Percentiles rank a stretch among this genome's conserved stretches.
phyloP scores from a whole-genome alignment of 2,797 vertebrate genomes.

The Synaphobranchus kaupii region DNA sequence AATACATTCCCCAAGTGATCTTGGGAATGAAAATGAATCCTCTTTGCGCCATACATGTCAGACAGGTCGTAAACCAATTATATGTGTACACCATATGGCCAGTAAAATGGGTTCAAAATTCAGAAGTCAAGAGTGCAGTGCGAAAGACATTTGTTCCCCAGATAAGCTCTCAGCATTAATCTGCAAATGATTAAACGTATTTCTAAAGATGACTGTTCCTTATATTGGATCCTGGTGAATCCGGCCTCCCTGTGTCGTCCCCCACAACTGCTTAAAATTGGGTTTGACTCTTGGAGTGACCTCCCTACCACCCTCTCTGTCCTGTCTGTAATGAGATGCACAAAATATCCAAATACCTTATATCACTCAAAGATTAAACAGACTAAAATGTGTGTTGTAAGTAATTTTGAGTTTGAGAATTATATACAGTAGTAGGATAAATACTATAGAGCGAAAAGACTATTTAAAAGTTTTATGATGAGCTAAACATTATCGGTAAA shows the following conservation, averaged over 20 bases:
- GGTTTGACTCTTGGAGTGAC: neutral
- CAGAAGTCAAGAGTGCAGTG: neutral
- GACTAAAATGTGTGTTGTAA: neutral
- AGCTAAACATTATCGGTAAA: neutral
- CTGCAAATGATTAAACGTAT: constrained; percentile 6
- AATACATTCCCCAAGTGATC: neutral
- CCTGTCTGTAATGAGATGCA: neutral
- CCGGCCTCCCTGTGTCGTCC: neutral
- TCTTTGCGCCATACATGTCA: neutral
- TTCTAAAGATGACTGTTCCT: neutral
- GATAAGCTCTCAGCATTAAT: neutral
- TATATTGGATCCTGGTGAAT: neutral
- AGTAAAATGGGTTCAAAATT: neutral
- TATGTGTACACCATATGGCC: neutral
- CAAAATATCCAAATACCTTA: neutral
- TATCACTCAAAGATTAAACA: neutral
- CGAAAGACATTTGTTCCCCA: constrained; percentile 8
- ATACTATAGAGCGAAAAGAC: neutral
- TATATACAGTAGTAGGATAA: neutral
- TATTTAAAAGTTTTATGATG: neutral
- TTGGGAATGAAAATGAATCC: neutral
- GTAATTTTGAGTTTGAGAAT: neutral
- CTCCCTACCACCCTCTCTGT: constrained; percentile 22
- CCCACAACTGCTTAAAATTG: neutral
- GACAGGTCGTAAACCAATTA: neutral